A percentile compares a stretch with the other conserved stretches of the same genome.
These are phyloP conservation scores for Papilio aristodemus DNA, from an alignment of 1,140 invertebrate species.

Conservation along the genomic window DNA sequence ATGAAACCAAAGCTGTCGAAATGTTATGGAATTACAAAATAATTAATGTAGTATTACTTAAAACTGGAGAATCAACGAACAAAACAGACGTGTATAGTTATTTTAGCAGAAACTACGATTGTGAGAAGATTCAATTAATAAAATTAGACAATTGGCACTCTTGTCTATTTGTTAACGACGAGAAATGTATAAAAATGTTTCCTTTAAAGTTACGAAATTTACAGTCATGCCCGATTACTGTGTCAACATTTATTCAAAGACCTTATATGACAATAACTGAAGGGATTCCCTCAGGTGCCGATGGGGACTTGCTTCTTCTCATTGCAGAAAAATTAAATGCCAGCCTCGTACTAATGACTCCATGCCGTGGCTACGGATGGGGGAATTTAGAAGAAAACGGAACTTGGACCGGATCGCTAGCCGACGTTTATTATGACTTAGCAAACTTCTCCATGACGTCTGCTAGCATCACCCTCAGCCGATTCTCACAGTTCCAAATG, in stretches of 20 bases:
- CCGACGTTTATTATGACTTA: constrained; percentile 53
- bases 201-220: constrained; percentile 60
- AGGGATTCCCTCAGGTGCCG: constrained; percentile 51
- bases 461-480: constrained; percentile 52
- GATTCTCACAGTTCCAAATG: constrained; percentile 57
- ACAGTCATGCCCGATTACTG: constrained; percentile 53
- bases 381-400: constrained; percentile 56
- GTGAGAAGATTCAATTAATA: constrained; percentile 41
- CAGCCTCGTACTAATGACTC: constrained; percentile 54
- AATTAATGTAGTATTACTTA: constrained; percentile 57
- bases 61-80: constrained; percentile 26
- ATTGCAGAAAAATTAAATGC: constrained; percentile 56
- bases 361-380: constrained; percentile 54
- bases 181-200: constrained; percentile 45
- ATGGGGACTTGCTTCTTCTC: constrained; percentile 58
- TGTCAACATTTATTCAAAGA: constrained; percentile 56
- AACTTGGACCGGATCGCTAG: constrained; percentile 63
- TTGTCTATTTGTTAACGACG: constrained; percentile 31
- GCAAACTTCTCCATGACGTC: constrained; percentile 73
- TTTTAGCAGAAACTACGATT: constrained; percentile 44
- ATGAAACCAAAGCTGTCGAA: constrained; percentile 48
- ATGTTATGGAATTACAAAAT: constrained; percentile 59
- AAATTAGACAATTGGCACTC: constrained; percentile 39
- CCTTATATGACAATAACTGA: constrained; percentile 58
- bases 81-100: constrained; percentile 46